phyloP scores from a whole-genome alignment of 2,888 invertebrate species.

The Phaonia tiefii region DNA sequence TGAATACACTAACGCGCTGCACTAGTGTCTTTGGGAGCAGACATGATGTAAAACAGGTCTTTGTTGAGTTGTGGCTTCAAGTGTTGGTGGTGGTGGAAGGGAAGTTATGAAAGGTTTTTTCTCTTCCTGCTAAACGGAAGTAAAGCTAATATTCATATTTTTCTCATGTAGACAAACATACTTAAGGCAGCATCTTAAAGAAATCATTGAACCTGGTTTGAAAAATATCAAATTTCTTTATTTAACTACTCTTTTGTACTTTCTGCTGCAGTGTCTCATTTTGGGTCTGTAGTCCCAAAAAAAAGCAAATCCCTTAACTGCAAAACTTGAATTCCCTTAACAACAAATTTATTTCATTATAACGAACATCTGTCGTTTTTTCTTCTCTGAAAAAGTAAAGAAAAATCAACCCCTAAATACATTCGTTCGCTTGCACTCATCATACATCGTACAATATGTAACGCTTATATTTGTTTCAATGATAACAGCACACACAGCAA shows the following conservation, averaged over 20 bases:
- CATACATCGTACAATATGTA: conserved; percentile 28
- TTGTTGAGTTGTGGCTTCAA: neutral
- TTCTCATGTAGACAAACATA: neutral
- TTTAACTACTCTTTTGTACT: conserved; percentile 11
- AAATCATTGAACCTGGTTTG: conserved; percentile 48
- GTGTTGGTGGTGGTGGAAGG: neutral
- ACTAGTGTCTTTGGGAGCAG: too few relatives aligned
- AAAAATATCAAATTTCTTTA: conserved; percentile 58
- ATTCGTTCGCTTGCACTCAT: neutral
- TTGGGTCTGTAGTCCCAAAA: conserved; percentile 19
- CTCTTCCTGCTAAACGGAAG: conserved; percentile 49
- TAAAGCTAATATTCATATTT: conserved; percentile 60
- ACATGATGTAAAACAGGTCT: conserved; percentile 26
- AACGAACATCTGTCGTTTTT: conserved; percentile 65
- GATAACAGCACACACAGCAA: too few relatives aligned
- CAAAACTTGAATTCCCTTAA: conserved; percentile 42
- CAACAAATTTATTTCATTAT: conserved; percentile 52
- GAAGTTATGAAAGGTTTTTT: neutral
- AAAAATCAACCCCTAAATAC: conserved; percentile 56
- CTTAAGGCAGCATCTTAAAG: conserved; percentile 10
- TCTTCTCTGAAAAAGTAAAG: conserved; percentile 9
- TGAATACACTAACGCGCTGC: neutral
- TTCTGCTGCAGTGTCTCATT: neutral
- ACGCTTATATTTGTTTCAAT: conserved; percentile 32
- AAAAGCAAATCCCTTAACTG: conserved; percentile 36